phyloP scores from a whole-genome alignment of 2,113 vertebrate species.

The Phoenicopterus ruber region DNA sequence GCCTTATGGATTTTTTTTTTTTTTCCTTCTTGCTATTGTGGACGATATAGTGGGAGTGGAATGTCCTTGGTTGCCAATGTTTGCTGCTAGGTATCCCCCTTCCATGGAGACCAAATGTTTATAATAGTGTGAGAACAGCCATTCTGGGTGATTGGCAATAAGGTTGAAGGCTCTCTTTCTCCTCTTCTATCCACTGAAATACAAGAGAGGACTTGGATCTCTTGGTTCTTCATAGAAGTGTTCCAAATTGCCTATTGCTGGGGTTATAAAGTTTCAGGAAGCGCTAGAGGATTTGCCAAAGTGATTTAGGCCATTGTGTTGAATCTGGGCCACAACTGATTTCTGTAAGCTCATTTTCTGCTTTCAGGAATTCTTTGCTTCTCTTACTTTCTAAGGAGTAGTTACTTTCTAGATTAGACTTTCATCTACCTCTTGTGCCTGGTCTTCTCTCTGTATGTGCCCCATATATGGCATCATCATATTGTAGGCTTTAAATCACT shows the following conservation, averaged over 20 bases:
- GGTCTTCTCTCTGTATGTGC: not conserved
- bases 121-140: conserved; percentile 41
- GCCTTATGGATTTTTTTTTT: not conserved
- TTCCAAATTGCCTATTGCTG: conserved; percentile 35
- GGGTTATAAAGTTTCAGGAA: conserved; percentile 22
- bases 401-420: not conserved
- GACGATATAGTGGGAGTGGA: not conserved
- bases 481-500: not conserved
- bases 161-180: conserved; percentile 7
- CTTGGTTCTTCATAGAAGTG: not conserved
- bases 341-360: conserved; percentile 26
- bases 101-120: conserved; percentile 65
- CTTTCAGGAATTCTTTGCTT: conserved; percentile 30
- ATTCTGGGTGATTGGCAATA: conserved; percentile 7
- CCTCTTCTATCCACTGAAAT: not conserved
- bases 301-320: conserved; percentile 13
- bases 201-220: conserved; percentile 11
- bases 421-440: not conserved
- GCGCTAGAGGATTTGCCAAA: conserved; percentile 37
- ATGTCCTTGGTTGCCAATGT: conserved; percentile 50
- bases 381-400: not conserved
- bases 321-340: conserved; percentile 20
- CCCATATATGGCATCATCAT: not conserved
- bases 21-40: not conserved
- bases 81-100: conserved; percentile 58